Conservation (phyloP, 2,888 invertebrate genomes). For the Dendrolimus houi region DNA sequence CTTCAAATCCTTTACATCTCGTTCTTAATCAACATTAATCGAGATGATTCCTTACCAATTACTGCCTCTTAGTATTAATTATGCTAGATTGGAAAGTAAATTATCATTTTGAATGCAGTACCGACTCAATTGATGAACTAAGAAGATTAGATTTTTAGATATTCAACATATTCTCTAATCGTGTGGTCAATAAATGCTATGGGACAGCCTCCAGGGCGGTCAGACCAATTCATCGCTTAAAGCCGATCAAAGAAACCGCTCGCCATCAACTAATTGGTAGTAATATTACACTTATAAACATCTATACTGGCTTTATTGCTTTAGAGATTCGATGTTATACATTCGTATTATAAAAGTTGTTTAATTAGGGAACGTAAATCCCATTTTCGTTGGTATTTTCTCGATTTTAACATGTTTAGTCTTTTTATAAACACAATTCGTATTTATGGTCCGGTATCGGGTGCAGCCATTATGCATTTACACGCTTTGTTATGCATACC, state of each 20-base stretch:
- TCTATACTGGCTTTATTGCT: slow-evolving; percentile 1
- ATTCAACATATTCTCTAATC: background rate
- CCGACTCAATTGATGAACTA: slow-evolving; percentile 12
- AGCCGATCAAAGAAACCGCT: slow-evolving; percentile 58
- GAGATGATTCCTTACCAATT: background rate
- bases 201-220: slow-evolving; percentile 42
- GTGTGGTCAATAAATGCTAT: background rate
- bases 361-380: background rate
- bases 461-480: background rate
- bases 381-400: background rate
- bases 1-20: too few relatives aligned
- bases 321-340: slow-evolving; percentile 1
- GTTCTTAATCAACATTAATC: background rate
- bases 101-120: background rate
- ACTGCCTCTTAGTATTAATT: background rate
- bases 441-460: background rate
- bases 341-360: slow-evolving; percentile 1
- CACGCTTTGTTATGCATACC: background rate
- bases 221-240: slow-evolving; percentile 69
- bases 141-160: background rate
- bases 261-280: slow-evolving; percentile 58
- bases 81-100: background rate
- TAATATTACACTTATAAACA: slow-evolving; percentile 51
- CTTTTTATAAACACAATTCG: background rate
- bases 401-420: background rate